Evolutionary conservation across 2,797 vertebrate genomes (phyloP), one percentile per base, ranked within the genome.

Genomic region (Hylomyscus alleni): DNA sequence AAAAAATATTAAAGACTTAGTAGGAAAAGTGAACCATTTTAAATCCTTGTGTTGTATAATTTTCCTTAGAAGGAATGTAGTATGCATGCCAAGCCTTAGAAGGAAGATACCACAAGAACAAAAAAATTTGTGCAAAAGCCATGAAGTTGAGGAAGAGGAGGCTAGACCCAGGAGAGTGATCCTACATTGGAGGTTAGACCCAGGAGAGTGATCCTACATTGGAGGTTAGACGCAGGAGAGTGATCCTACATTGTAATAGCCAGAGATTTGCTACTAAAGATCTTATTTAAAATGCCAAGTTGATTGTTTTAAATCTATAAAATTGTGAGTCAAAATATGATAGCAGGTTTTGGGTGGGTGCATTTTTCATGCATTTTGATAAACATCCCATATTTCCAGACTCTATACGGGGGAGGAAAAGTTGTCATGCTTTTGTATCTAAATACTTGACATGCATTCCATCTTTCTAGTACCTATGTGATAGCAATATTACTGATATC

Each of bases 21-120:
- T 92, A 83, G 73, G 47, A 87, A 96, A 96, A 97, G 47, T 89
- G 47, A 92, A 81, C 67, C 60, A 94, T 87, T 97, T 96, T 95
- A 44, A 37, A 95, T 96, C 44, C 58, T 78, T 78, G 76, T 77
- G 37, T 93, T 95, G 96, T 97, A 85, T 31, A 94, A 78, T 90
- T 97, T 97, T 94, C 96, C 96, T 95, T 89, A 47, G 40, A 95
- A 95, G 17, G 52, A 95, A 96, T 82, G 95, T 94, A 52, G 82
- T 72, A 72, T 91, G 95, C 97, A 91, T 97, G 78, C 83, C 72
- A 91, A 58, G 12, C 58, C 52, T 24, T 87, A 80, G 56, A 85
- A 69, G 92, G 88, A 97, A 14, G 88, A 86, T 54, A 95, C 44
- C 85, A 86, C 83, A 95, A 91, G 58, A 97, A 93, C 29, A 98